A percentile compares a stretch with the other conserved stretches of the same genome.
phyloP scores from a whole-genome alignment of 2,888 invertebrate genomes.

The Chrysolina haemoptera region DNA sequence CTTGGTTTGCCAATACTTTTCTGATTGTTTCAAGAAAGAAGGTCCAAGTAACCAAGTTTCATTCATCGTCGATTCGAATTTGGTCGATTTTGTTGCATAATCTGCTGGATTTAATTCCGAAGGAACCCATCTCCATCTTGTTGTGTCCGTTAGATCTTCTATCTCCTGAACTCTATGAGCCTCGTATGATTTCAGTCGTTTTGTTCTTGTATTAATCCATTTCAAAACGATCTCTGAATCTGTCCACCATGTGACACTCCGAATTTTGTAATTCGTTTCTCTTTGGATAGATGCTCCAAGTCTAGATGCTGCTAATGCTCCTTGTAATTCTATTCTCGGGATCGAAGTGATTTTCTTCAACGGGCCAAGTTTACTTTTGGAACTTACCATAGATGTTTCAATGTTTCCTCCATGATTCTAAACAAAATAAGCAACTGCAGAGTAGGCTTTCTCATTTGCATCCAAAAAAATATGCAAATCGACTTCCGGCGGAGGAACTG shows the following conservation, averaged over 20 bases:
- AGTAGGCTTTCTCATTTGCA: neutral
- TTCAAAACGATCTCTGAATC: conserved; percentile 17
- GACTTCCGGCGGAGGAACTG: neutral
- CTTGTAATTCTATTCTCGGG: neutral
- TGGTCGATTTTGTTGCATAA: no score
- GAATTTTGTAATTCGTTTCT: neutral
- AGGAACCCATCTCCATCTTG: conserved; percentile 20
- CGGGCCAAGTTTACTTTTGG: conserved; percentile 8
- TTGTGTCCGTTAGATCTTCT: neutral
- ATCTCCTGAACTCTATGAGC: conserved; percentile 14
- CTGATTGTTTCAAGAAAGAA: neutral
- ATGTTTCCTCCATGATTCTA: neutral
- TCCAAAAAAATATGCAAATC: neutral
- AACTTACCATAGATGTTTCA: neutral
- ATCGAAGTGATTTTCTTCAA: conserved; percentile 12
- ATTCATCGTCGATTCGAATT: neutral
- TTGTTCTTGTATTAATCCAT: neutral
- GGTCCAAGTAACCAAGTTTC: conserved; percentile 9
- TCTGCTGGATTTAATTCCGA: conserved; percentile 6
- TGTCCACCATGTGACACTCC: neutral
- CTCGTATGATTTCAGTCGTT: neutral
- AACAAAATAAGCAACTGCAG: neutral
- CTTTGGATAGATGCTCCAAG: neutral
- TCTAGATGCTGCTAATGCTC: neutral
- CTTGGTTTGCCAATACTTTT: neutral